Evolutionary conservation across 2,888 invertebrate species (phyloP), one percentile per base, ranked within the genome.

Genomic region (Stenurella melanura): DNA sequence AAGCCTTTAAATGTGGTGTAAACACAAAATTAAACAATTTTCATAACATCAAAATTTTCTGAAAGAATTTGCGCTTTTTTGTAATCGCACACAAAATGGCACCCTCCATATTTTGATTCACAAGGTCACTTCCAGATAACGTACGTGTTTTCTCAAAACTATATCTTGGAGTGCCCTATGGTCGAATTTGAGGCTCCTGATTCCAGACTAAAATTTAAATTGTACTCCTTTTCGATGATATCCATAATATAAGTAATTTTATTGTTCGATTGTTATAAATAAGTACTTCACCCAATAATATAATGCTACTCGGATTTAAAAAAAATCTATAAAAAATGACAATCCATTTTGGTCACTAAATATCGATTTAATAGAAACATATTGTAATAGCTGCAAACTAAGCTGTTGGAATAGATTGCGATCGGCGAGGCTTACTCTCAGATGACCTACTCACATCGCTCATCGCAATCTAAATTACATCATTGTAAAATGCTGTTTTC

Each of bases 261-360:
- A 83, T 83, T 84, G 85, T 86, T 86, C 84, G 82, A 85, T 85
- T 86, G 84, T 86, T 86, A 84, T 84, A 84, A 85, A 82, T 84
- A 86, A 83, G 83, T 83, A 82, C 79, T 83, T 82, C 80, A 82
- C 75, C 82, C 80, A 80, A 67, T 80, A 78, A 80, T 80, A 76
- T 79, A 82, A 83, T 81, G 80, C 82, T 83, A 80, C 81, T 83
- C 82, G 80, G 81, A 81, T 81, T 83, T 72, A 80, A 76, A 84
- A 76, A 84, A 81, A 78, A 76, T 81, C 78, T 83, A 79, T 83
- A 81, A 86, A 63, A 87, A 83, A 83, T 85, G 88, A 88, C 88
- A 88, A 88, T 88, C 88, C 87, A 87, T 85, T 86, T 85, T 85
- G 86, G 85, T 87, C 86, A 85, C 83, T 85, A 83, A 83, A 81